These are phyloP conservation scores for Sarcophaga subvicina DNA, from an alignment of 2,888 invertebrate species.

Conservation along the genomic window DNA sequence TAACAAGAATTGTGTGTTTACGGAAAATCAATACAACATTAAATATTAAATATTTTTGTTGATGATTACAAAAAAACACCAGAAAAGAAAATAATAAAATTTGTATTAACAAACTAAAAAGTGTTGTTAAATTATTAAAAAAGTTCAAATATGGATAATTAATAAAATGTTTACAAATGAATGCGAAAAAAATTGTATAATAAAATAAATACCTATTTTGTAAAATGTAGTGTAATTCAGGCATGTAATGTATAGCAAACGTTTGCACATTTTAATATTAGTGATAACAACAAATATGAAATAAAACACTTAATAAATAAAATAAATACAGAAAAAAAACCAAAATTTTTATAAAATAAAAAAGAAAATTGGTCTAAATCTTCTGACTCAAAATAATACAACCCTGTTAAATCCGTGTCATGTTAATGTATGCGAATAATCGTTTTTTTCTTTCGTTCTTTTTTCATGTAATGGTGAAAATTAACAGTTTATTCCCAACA, in stretches of 20 bases:
- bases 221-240: neutral
- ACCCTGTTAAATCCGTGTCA: slow-evolving; percentile 52
- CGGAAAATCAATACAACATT: slow-evolving; percentile 65
- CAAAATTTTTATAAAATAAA: neutral
- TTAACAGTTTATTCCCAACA: slow-evolving; percentile 52
- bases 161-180: neutral
- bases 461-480: slow-evolving; percentile 59
- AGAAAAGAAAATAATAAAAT: slow-evolving; percentile 8
- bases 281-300: neutral
- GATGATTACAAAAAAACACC: neutral
- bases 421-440: slow-evolving; percentile 55
- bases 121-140: slow-evolving; percentile 24
- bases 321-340: slow-evolving; percentile 6
- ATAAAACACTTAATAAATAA: slow-evolving; percentile 7
- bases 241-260: neutral
- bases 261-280: neutral
- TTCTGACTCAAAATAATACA: slow-evolving; percentile 18
- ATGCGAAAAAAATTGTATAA: slow-evolving; percentile 21
- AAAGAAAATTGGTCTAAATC: neutral
- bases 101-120: neutral
- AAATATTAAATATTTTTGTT: slow-evolving; percentile 53
- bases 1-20: slow-evolving; percentile 51
- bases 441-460: slow-evolving; percentile 49
- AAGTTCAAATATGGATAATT: slow-evolving; percentile 16
- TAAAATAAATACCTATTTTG: neutral